Evolutionary conservation across 2,888 invertebrate genomes (phyloP), one percentile per base, ranked within the genome.

Genomic region (Dyspetes luteomarginatus): DNA sequence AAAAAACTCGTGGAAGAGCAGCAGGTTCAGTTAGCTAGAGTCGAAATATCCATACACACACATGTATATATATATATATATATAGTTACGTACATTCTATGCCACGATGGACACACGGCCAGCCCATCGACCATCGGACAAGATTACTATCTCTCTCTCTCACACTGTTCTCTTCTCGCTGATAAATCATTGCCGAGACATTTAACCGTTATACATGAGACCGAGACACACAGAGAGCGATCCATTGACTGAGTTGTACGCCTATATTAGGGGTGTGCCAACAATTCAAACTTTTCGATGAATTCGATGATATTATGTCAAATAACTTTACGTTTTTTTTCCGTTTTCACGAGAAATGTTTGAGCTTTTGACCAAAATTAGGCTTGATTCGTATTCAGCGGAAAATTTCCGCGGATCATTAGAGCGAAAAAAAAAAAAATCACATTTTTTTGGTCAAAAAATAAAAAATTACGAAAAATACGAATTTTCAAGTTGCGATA

Each of bases 101-200:
- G n/a, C 19, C 52, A 41, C 50, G 78, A 82, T 79, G 78, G 79
- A 82, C 55, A n/a, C n/a, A 64, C 52, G 50, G 62, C 28, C 58
- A 48, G 78, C 28, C 72, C 26, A 56, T 24, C 55, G 45, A 55
- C 43, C 73, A 81, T 83, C 73, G 69, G 36, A 41, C 30, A 36
- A 75, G 75, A 82, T 82, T 67, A 36, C 78, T 85, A 88, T 88
- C 88, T 86, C 84, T 84, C 78, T 85, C 87, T 88, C 88, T 86
- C 84, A 84, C 86, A 84, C 80, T 85, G 60, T 81, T 69, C 80
- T 76, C 77, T 83, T 78, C 82, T 82, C 82, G 81, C 78, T 86
- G 83, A 83, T 90, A 90, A 90, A 90, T 90, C 90, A 90, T 90
- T 90, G 90, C 90, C 90, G 89, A 88, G 86, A 89, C 90, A 90